Conservation (phyloP, 1,140 invertebrate species). For the Conopomorpha cramerella region DNA sequence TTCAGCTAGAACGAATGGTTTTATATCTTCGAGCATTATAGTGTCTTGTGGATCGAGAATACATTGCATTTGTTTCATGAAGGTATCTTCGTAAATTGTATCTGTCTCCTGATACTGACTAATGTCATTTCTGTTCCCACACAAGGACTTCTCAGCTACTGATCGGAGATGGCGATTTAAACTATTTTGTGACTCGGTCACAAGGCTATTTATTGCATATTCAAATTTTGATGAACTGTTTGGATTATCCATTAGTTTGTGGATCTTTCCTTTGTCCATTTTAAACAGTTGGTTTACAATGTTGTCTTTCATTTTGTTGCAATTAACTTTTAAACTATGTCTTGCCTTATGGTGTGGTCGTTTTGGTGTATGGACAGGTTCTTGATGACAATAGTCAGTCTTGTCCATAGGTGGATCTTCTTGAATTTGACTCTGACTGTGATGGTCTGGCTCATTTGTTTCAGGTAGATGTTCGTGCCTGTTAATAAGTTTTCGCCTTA, state of each 20-base stretch:
- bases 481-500: conserved; percentile 31
- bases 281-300: conserved; percentile 50
- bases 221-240: conserved; percentile 49
- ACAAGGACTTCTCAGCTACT: conserved; percentile 43
- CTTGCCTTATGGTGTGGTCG: conserved; percentile 19
- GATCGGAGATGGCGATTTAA: conserved; percentile 41
- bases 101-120: conserved; percentile 38
- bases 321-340: conserved; percentile 26
- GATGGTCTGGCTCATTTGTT: too few species aligned
- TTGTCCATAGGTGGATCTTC: conserved; percentile 6
- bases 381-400: conserved; percentile 13
- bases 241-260: conserved; percentile 49
- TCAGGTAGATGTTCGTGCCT: too few species aligned
- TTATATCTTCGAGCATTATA: conserved; percentile 43
- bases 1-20: conserved; percentile 48
- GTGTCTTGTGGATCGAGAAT: conserved; percentile 50
- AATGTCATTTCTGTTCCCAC: conserved; percentile 30
- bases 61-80: conserved; percentile 53
- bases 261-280: conserved; percentile 51
- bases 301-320: conserved; percentile 49
- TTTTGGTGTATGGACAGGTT: too few species aligned
- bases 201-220: conserved; percentile 47
- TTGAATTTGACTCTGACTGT: conserved; percentile 2
- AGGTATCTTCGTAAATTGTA: conserved; percentile 52
- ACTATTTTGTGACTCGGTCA: conserved; percentile 50